These are phyloP conservation scores for Platycheirus rosarum DNA, from an alignment of 2,888 invertebrate species.

Conservation along the genomic window DNA sequence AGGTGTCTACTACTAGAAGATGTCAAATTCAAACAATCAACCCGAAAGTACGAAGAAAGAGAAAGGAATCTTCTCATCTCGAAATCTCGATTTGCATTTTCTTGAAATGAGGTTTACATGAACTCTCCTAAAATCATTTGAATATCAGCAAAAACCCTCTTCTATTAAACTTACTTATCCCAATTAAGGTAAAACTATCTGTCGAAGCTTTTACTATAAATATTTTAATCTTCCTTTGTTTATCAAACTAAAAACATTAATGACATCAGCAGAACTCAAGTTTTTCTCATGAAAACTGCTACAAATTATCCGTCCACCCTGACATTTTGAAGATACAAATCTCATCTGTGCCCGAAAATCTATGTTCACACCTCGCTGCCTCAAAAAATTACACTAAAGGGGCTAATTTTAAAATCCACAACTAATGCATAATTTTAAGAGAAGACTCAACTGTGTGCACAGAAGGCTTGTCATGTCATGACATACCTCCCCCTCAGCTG, in stretches of 20 bases:
- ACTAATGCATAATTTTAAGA: constrained; percentile 22
- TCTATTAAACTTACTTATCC: too few species aligned
- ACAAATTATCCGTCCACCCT: not conserved
- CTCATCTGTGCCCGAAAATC: constrained; percentile 10
- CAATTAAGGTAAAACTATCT: not conserved
- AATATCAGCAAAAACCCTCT: too few species aligned
- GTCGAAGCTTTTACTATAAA: not conserved
- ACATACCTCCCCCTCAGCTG: constrained; percentile 14
- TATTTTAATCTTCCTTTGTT: not conserved
- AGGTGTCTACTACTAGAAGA: too few species aligned
- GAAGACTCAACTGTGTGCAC: not conserved
- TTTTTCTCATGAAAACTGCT: not conserved
- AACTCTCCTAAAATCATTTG: too few species aligned
- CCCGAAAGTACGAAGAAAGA: too few species aligned
- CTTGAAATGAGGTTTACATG: too few species aligned
- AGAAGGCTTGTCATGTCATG: constrained; percentile 30
- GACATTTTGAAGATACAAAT: not conserved
- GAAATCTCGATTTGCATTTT: too few species aligned
- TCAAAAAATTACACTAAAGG: constrained; percentile 15
- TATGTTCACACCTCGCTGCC: constrained; percentile 9
- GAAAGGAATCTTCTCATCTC: too few species aligned
- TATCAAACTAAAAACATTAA: not conserved
- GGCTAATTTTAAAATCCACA: constrained; percentile 4
- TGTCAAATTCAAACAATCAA: too few species aligned
- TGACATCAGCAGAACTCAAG: not conserved